phyloP scores from a whole-genome alignment of 1,140 invertebrate genomes.

The Babylonia areolata region DNA sequence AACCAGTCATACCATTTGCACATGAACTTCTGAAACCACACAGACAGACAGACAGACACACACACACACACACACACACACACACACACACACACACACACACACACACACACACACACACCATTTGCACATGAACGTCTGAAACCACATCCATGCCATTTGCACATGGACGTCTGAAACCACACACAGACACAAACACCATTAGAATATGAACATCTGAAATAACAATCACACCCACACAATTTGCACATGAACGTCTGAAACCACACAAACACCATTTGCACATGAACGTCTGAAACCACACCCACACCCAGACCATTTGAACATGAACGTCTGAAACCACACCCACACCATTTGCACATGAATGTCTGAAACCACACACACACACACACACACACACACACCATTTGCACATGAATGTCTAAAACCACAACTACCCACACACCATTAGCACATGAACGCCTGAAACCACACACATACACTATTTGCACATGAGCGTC shows the following conservation, averaged over 20 bases:
- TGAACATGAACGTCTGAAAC: background rate
- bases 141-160: background rate
- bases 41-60: background rate
- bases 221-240: conserved; percentile 1
- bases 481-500: background rate
- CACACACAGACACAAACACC: conserved; percentile 20
- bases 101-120: conserved; percentile 20
- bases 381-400: conserved; percentile 21
- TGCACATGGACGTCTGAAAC: background rate
- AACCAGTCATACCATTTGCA: no score
- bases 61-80: background rate
- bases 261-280: background rate
- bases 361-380: background rate
- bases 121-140: background rate
- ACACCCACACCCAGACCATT: background rate
- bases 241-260: background rate
- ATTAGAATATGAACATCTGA: no score
- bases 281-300: background rate
- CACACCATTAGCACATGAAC: background rate
- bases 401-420: background rate
- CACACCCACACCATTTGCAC: background rate
- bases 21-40: no score
- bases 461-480: background rate
- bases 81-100: background rate
- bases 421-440: background rate